Evolutionary conservation across 2,797 vertebrate species (phyloP).

Genomic region (Nasua narica): DNA sequence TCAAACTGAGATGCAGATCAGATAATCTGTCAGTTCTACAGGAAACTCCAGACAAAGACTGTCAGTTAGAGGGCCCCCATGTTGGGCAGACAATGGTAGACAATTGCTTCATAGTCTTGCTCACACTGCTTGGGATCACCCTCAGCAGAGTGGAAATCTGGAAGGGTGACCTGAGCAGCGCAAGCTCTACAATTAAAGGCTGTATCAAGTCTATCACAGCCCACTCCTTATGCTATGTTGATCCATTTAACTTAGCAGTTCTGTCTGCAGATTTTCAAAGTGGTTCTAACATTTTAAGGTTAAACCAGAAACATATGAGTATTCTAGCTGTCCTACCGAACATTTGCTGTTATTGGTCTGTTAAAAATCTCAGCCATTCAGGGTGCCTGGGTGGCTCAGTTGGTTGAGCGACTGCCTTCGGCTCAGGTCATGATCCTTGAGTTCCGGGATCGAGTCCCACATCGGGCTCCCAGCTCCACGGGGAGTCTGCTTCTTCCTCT

Average conservation of each 20-base stretch:
- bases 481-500: no score
- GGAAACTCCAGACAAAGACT: neutral
- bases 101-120: no score
- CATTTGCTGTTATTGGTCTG: neutral
- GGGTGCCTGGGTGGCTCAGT: no score
- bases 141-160: neutral
- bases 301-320: neutral
- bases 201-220: neutral
- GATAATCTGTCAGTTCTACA: neutral
- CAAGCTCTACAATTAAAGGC: neutral
- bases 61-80: no score
- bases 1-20: neutral
- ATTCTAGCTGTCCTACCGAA: fast-evolving
- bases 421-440: no score
- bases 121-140: neutral
- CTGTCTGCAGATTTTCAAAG: neutral
- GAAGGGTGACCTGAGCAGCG: no score
- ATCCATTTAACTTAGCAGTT: neutral
- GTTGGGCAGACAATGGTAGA: fast-evolving
- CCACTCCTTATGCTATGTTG: neutral
- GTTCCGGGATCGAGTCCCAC: no score
- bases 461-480: no score
- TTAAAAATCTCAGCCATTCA: neutral
- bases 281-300: neutral
- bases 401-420: no score